phyloP scores from a whole-genome alignment of 2,888 invertebrate species.

The Metalampra italica region DNA sequence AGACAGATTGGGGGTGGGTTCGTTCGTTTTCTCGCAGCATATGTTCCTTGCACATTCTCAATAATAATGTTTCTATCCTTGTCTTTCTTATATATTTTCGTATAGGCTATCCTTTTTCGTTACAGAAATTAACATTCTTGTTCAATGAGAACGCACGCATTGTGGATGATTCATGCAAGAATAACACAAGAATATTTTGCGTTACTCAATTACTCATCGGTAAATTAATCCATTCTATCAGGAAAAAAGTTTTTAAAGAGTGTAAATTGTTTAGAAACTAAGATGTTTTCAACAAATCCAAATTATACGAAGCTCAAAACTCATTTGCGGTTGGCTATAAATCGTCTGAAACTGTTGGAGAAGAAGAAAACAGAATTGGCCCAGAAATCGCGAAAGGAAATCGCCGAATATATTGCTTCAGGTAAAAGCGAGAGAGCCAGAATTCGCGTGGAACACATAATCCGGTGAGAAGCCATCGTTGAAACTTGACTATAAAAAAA shows the following conservation, averaged over 20 bases:
- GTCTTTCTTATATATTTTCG: too few species aligned
- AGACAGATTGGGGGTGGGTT: too few species aligned
- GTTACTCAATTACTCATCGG: constrained; percentile 1
- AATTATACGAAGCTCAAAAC: constrained; percentile 98
- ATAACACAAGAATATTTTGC: neutral
- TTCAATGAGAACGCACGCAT: too few species aligned
- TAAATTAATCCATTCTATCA: neutral
- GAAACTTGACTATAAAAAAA: too few species aligned
- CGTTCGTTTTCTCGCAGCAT: too few species aligned
- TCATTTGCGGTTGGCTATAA: constrained; percentile 93
- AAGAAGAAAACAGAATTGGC: constrained; percentile 99
- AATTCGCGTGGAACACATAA: constrained; percentile 98
- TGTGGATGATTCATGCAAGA: neutral
- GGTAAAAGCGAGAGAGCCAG: constrained; percentile 94
- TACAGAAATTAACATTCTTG: too few species aligned
- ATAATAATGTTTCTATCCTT: too few species aligned
- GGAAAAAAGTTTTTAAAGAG: neutral
- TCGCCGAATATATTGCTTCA: constrained; percentile 94
- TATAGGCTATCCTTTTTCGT: too few species aligned
- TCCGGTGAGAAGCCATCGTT: constrained; percentile 75
- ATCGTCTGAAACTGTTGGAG: constrained; percentile 95
- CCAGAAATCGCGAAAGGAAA: constrained; percentile 97
- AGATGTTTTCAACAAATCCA: constrained; percentile 94
- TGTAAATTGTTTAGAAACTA: constrained; percentile 21
- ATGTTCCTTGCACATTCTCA: too few species aligned